Evolutionary conservation across 2,797 vertebrate species (phyloP).

Genomic region (Amblyraja radiata): DNA sequence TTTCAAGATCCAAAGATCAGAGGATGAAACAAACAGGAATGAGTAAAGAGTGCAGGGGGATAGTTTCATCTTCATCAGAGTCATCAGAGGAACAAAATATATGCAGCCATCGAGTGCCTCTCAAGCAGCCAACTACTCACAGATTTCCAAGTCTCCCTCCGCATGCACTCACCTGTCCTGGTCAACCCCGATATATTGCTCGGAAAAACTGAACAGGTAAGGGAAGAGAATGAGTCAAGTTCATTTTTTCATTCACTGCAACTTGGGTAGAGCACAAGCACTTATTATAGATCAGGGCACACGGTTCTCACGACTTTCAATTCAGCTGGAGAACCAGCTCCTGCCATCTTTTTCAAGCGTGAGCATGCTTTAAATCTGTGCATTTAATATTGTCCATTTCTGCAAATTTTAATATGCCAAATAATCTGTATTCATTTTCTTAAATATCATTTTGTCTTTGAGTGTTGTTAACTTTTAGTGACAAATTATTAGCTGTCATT

Average conservation of each 20-base stretch:
- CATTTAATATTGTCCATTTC: neutral
- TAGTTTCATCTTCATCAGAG: slow-evolving; percentile 17
- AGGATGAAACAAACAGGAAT: neutral
- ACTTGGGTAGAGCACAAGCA: neutral
- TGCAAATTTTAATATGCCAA: neutral
- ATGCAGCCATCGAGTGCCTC: neutral
- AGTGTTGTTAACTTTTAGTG: neutral
- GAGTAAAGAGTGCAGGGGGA: neutral
- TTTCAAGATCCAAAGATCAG: neutral
- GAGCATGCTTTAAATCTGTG: neutral
- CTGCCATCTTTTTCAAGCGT: neutral
- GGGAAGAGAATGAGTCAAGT: neutral
- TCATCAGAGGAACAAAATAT: slow-evolving; percentile 4
- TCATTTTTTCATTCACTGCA: neutral
- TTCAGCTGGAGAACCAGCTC: neutral
- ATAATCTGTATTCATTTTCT: neutral
- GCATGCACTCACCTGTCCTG: neutral
- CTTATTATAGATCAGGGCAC: neutral
- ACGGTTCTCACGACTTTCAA: neutral
- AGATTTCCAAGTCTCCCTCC: slow-evolving; percentile 15
- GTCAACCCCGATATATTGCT: neutral
- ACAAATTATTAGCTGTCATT: neutral
- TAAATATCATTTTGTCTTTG: neutral
- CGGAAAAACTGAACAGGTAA: neutral
- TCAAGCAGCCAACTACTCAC: neutral